A percentile compares a stretch with the other conserved stretches of the same genome.
Conservation (phyloP, 2,113 vertebrate species). For the Seriola rivoliana region DNA sequence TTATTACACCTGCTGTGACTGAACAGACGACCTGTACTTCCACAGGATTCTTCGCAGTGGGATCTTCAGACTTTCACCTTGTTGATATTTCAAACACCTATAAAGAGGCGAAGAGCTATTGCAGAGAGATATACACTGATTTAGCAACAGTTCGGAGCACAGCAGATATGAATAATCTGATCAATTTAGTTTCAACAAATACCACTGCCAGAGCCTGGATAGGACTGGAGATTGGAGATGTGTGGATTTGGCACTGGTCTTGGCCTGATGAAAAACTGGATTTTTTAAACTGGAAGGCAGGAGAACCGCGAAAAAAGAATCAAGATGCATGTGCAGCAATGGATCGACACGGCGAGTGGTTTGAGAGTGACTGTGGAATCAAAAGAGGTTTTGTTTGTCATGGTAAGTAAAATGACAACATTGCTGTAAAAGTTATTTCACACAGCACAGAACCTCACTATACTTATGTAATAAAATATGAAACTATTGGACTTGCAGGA, state of each 20-base stretch:
- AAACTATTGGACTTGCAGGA: slow-evolving; percentile 39
- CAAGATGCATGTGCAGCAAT: slow-evolving; percentile 67
- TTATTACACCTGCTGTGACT: neutral
- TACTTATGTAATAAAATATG: neutral
- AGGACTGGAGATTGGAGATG: slow-evolving; percentile 69
- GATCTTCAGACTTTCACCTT: slow-evolving; percentile 66
- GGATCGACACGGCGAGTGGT: slow-evolving; percentile 70
- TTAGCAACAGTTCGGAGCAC: slow-evolving; percentile 72
- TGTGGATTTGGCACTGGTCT: slow-evolving; percentile 75
- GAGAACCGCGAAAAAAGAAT: slow-evolving; percentile 17
- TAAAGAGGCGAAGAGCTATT: slow-evolving; percentile 66
- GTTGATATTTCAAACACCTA: slow-evolving; percentile 41
- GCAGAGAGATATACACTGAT: slow-evolving; percentile 69
- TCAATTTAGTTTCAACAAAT: slow-evolving; percentile 14
- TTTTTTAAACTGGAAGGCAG: slow-evolving; percentile 71
- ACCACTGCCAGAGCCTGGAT: slow-evolving; percentile 60
- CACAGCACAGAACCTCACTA: neutral
- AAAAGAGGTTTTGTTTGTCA: slow-evolving; percentile 71
- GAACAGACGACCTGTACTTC: slow-evolving; percentile 2
- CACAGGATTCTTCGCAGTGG: slow-evolving; percentile 57
- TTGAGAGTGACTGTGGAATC: slow-evolving; percentile 59
- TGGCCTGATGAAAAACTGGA: slow-evolving; percentile 33
- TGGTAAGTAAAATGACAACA: slow-evolving; percentile 60
- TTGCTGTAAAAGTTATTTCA: neutral
- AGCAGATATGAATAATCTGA: slow-evolving; percentile 58